Percentiles rank a stretch among this genome's conserved stretches.
Conservation (phyloP, 2,888 invertebrate species). For the Spisula subtruncata region DNA sequence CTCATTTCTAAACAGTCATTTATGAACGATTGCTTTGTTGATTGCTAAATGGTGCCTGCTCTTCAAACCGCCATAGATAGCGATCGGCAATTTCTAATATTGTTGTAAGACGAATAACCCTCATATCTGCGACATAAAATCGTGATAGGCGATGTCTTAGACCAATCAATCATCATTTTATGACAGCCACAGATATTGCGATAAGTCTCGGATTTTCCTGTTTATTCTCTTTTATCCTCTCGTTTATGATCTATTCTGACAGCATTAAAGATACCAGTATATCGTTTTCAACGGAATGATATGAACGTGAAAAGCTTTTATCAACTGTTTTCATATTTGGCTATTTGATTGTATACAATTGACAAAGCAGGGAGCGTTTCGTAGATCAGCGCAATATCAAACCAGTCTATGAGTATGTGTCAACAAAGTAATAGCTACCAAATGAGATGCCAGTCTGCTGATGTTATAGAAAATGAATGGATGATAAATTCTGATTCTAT, state of each 20-base stretch:
- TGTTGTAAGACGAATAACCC: conserved; percentile 10
- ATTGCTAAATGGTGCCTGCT: neutral
- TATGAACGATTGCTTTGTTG: conserved; percentile 16
- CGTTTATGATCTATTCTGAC: conserved; percentile 33
- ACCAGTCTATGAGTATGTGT: conserved; percentile 10
- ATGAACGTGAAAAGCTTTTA: conserved; percentile 40
- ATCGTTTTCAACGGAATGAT: conserved; percentile 33
- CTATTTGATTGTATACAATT: neutral
- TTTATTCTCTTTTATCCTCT: conserved; percentile 39
- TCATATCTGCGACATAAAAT: neutral
- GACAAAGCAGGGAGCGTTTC: neutral
- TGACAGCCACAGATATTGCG: conserved; percentile 27
- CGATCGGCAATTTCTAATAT: conserved; percentile 12
- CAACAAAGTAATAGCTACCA: conserved; percentile 33
- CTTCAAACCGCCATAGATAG: conserved; percentile 7
- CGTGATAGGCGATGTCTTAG: conserved; percentile 34
- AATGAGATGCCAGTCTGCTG: conserved; percentile 27
- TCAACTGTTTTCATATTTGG: neutral
- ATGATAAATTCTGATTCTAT: conserved; percentile 21
- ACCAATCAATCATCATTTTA: conserved; percentile 38
- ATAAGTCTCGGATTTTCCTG: conserved; percentile 26
- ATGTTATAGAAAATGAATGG: conserved; percentile 22
- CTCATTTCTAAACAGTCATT: neutral
- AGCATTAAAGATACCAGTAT: conserved; percentile 38
- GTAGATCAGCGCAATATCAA: neutral